Base-by-base conservation (phyloP, 1,140 invertebrate species). In the Saccostrea cuccullata region DNA sequence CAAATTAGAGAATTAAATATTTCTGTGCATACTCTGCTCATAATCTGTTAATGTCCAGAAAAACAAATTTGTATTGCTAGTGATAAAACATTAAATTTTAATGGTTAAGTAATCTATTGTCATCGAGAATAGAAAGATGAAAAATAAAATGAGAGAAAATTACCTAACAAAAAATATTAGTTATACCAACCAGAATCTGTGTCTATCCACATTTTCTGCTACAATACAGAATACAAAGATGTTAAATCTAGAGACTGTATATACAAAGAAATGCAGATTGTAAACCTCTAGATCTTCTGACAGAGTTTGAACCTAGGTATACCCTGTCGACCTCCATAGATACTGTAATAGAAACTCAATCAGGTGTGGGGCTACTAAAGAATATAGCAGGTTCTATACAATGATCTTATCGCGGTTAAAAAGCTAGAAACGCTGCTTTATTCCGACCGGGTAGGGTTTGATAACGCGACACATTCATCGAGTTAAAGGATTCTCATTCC, bases 331-430 rank as follows among this genome's bases (percentile, higher is more conserved):
- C 70, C 70, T 77, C 36, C 15, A 77, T 12, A 77, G 26, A 77
- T 77, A 77, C 15, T 77, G 70, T 30, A 77, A 77, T 36, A 77
- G 70, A 77, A 77, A 77, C 70, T 77, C 30, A 77, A 77, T 77
- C 70, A 77, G 70, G 23, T 77, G 70, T 77, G 26, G 70, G 70
- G 70, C 70, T 77, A 26, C 26, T 77, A 77, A 77, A 77, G 70
- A 77, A 77, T 77, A 77, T 36, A 77, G 11, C 15, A 26, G 70
- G 70, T 77, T 77, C 70, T 77, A 77, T 77, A 36, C 23, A 11
- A 26, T 30, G 70, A 77, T 77, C 70, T 77, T 77, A 77, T 77
- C 70, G 15, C 70, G 23, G 70, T 77, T 77, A 77, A 77, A 77
- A 77, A 77, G 70, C 70, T 77, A 36, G 23, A 30, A 77, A 30